Base-by-base conservation (phyloP, 2,113 vertebrate genomes). In the Chaetodon auriga region DNA sequence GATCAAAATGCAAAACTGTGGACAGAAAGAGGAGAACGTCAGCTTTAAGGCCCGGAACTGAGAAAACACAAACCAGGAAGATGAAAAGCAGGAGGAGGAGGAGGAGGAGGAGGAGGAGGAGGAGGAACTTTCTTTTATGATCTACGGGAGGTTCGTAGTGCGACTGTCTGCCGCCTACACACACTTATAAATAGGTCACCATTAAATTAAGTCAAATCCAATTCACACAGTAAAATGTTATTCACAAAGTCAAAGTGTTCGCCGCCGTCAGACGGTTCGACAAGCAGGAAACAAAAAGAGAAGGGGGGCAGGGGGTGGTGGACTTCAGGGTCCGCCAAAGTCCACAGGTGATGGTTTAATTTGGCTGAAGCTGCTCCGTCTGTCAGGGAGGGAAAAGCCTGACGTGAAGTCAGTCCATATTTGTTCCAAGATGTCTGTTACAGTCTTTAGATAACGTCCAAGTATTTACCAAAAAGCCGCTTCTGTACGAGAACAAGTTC, bases 151-250 rank as follows among this genome's bases (percentile, higher is more conserved):
- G 21, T 23, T 60, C 23, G n/a, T 66, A 18, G 51, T 6, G 71
- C 30, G 15, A 11, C 54, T 1, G 12, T 75, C 77, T 46, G 68
- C 78, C 38, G 46, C 65, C 63, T 43, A 78, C 30, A 63, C 82
- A 88, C 80, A 81, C 48, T 80, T 68, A 91, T 90, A 93, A 87
- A 90, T 84, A 87, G 9, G n/a, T 78, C 75, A 83, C 83, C 71
- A 74, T 87, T 80, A 86, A 87, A 84, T 89, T 78, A 86, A 76
- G 38, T 78, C 58, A 36, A 79, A 77, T 79, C 84, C 73, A 78
- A 74, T 78, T 90, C 79, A 87, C 86, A 91, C 86, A 81, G 36
- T 62, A 80, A 89, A 80, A 88, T 46, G 77, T 68, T 84, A 79
- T 85, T 82, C 80, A 87, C 76, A 89, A 68, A 75, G 25, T 69